Percentiles rank a stretch among this genome's conserved stretches.
phyloP scores from a whole-genome alignment of 2,113 vertebrate species.

The Gasterosteus aculeatus region DNA sequence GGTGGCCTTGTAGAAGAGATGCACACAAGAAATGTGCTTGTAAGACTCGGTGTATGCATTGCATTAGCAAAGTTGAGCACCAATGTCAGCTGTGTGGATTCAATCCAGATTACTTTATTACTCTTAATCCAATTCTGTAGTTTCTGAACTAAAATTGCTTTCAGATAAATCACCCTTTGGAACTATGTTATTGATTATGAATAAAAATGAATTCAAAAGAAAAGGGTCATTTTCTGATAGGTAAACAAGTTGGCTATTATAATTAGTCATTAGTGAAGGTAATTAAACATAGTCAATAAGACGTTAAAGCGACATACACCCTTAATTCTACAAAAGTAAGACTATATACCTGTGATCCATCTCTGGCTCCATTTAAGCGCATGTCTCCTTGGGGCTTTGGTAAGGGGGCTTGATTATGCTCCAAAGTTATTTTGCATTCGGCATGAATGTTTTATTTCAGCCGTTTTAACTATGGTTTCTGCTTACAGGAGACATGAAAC shows the following conservation, averaged over 20 bases:
- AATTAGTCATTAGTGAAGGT: not conserved
- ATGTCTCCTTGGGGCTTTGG: too few relatives aligned
- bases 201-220: not conserved
- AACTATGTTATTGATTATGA: not conserved
- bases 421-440: not conserved
- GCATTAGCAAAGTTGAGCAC: too few relatives aligned
- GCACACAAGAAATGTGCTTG: too few relatives aligned
- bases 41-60: constrained; percentile 3
- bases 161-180: not conserved
- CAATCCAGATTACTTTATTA: not conserved
- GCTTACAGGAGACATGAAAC: too few relatives aligned
- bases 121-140: not conserved
- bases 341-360: not conserved
- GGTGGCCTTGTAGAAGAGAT: too few relatives aligned
- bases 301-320: not conserved
- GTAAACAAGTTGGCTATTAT: not conserved
- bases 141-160: not conserved
- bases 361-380: too few relatives aligned
- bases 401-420: not conserved
- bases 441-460: too few relatives aligned
- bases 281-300: not conserved
- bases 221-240: not conserved
- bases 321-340: not conserved
- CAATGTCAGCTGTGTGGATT: too few relatives aligned
- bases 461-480: too few relatives aligned